Conservation (phyloP, 2,113 vertebrate species). For the Etheostoma spectabile region DNA sequence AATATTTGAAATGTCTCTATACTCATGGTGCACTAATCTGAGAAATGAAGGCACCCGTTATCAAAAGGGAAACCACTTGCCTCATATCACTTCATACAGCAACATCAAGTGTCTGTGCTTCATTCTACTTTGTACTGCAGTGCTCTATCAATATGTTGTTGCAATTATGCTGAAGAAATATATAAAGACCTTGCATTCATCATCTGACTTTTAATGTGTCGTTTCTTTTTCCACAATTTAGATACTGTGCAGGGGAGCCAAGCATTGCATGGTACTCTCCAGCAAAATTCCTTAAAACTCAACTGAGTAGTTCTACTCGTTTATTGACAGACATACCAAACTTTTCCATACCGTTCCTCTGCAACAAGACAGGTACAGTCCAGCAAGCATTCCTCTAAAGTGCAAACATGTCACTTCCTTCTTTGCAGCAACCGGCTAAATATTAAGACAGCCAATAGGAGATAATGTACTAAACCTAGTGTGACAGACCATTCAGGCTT, state of each 20-base stretch:
- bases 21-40: conserved; percentile 79
- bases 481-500: background rate
- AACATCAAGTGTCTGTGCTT: conserved; percentile 64
- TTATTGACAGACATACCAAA: conserved; percentile 26
- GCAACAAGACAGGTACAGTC: conserved; percentile 37
- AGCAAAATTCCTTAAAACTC: conserved; percentile 34
- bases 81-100: conserved; percentile 67
- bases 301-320: conserved; percentile 24
- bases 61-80: conserved; percentile 80
- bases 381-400: conserved; percentile 10
- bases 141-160: conserved; percentile 75
- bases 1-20: conserved; percentile 81
- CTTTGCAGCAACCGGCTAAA: conserved; percentile 6
- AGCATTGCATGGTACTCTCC: conserved; percentile 15
- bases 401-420: conserved; percentile 24
- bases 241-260: background rate
- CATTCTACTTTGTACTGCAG: conserved; percentile 69
- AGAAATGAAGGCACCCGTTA: conserved; percentile 65
- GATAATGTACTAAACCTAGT: no score
- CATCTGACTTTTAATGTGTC: conserved; percentile 52
- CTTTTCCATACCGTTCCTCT: conserved; percentile 9
- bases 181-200: conserved; percentile 81
- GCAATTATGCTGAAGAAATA: conserved; percentile 80
- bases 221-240: conserved; percentile 45
- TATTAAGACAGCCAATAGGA: background rate